Conservation (phyloP, 2,888 invertebrate species). For the Sphaeridia pumilis region DNA sequence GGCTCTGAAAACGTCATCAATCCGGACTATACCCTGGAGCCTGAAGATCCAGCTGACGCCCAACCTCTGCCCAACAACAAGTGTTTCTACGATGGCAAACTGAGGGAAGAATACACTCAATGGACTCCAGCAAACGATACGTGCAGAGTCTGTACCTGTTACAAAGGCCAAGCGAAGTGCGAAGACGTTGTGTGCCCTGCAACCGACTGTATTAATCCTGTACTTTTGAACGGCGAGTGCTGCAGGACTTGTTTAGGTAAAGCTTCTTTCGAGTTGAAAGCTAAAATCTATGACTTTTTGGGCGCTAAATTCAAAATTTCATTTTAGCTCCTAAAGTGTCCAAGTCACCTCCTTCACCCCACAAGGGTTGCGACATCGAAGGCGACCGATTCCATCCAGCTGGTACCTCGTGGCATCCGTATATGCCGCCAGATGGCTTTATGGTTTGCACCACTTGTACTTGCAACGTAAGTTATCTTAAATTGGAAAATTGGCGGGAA, state of each 20-base stretch:
- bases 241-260: constrained; percentile 62
- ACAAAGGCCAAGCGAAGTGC: constrained; percentile 64
- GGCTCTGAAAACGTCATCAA: constrained; percentile 24
- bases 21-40: constrained; percentile 36
- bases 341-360: neutral
- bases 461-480: constrained; percentile 62
- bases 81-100: constrained; percentile 35
- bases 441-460: constrained; percentile 81
- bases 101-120: constrained; percentile 64
- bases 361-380: constrained; percentile 32
- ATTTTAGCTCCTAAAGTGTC: neutral
- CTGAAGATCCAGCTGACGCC: constrained; percentile 28
- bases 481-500: too few relatives aligned
- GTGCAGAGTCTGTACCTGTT: constrained; percentile 81
- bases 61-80: constrained; percentile 22
- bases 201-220: constrained; percentile 51
- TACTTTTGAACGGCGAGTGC: constrained; percentile 59
- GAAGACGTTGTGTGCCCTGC: constrained; percentile 71
- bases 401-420: constrained; percentile 86
- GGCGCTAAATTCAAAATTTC: too few relatives aligned
- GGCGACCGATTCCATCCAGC: constrained; percentile 57
- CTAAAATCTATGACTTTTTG: too few relatives aligned
- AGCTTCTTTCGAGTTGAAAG: too few relatives aligned
- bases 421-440: constrained; percentile 84
- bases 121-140: constrained; percentile 70